Percentiles rank a stretch among this genome's conserved stretches.
Conservation (phyloP, 2,113 vertebrate species). For the Callopanchax toddi region DNA sequence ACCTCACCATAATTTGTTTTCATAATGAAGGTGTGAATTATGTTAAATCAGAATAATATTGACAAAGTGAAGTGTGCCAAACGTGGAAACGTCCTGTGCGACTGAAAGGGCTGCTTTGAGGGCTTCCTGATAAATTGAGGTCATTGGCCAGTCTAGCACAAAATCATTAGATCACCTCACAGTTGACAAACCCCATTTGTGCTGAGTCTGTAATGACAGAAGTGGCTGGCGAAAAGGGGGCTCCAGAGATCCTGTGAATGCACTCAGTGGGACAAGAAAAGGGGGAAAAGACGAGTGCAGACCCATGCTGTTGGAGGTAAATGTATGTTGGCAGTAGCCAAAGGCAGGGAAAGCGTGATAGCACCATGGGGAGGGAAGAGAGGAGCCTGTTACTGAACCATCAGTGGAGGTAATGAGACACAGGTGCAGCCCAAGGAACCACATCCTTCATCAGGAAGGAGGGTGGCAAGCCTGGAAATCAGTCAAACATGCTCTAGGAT, state of each 20-base stretch:
- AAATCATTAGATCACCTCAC: slow-evolving; percentile 49
- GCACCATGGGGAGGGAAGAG: slow-evolving; percentile 37
- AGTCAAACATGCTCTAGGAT: slow-evolving; percentile 30
- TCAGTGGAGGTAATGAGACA: slow-evolving; percentile 70
- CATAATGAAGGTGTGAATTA: slow-evolving; percentile 1
- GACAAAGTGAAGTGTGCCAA: background rate
- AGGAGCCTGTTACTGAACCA: slow-evolving; percentile 59
- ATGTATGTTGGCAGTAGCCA: slow-evolving; percentile 73
- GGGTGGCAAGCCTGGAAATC: slow-evolving; percentile 21
- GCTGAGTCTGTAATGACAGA: slow-evolving; percentile 40
- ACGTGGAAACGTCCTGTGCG: background rate
- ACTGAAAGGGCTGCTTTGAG: slow-evolving; percentile 16
- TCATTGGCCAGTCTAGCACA: slow-evolving; percentile 27
- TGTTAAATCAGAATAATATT: slow-evolving; percentile 5
- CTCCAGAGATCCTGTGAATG: slow-evolving; percentile 37
- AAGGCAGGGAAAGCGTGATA: slow-evolving; percentile 54
- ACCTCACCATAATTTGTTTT: background rate
- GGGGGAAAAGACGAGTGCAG: slow-evolving; percentile 31
- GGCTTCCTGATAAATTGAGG: slow-evolving; percentile 45
- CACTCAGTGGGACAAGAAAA: slow-evolving; percentile 28
- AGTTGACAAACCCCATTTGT: slow-evolving; percentile 40
- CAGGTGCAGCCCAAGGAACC: slow-evolving; percentile 64
- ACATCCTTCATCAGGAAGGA: slow-evolving; percentile 28
- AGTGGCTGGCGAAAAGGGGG: slow-evolving; percentile 24
- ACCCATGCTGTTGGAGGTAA: slow-evolving; percentile 55